A percentile compares a stretch with the other conserved stretches of the same genome.
These are phyloP conservation scores for Sphaerophoria rueppellii DNA, from an alignment of 2,888 invertebrate species.

Conservation along the genomic window DNA sequence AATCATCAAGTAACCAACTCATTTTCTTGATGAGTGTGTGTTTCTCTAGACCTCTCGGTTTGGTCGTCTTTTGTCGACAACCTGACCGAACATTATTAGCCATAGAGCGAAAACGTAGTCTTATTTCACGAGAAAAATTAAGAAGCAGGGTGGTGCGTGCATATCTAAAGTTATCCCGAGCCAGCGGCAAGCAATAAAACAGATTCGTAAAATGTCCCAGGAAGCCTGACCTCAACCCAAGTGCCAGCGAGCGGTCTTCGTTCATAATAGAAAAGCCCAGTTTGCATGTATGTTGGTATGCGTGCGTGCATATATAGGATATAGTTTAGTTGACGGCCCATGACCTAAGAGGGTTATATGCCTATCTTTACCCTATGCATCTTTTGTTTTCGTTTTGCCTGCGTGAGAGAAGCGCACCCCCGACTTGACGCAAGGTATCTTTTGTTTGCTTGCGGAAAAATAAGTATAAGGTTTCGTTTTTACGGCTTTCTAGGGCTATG, in stretches of 20 bases:
- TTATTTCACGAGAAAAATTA: slow-evolving; percentile 1
- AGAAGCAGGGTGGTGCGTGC: slow-evolving; percentile 42
- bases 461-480: slow-evolving; percentile 69
- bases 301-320: neutral
- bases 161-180: slow-evolving; percentile 49
- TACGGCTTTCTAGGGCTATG: slow-evolving; percentile 43
- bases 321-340: slow-evolving; percentile 59
- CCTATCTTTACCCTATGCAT: neutral
- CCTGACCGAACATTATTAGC: neutral
- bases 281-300: slow-evolving; percentile 23
- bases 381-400: neutral
- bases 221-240: slow-evolving; percentile 41
- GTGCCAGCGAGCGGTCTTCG: neutral
- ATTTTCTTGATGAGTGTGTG: slow-evolving; percentile 52
- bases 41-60: neutral
- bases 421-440: slow-evolving; percentile 8
- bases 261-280: slow-evolving; percentile 38
- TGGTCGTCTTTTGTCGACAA: slow-evolving; percentile 14
- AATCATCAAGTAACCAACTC: slow-evolving; percentile 57
- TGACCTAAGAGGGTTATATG: slow-evolving; percentile 64
- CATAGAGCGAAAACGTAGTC: neutral
- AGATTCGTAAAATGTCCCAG: slow-evolving; percentile 68
- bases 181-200: slow-evolving; percentile 48
- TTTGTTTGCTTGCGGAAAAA: slow-evolving; percentile 57
- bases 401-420: slow-evolving; percentile 18